phyloP scores from a whole-genome alignment of 2,888 invertebrate species.

The Torymus auratus region DNA sequence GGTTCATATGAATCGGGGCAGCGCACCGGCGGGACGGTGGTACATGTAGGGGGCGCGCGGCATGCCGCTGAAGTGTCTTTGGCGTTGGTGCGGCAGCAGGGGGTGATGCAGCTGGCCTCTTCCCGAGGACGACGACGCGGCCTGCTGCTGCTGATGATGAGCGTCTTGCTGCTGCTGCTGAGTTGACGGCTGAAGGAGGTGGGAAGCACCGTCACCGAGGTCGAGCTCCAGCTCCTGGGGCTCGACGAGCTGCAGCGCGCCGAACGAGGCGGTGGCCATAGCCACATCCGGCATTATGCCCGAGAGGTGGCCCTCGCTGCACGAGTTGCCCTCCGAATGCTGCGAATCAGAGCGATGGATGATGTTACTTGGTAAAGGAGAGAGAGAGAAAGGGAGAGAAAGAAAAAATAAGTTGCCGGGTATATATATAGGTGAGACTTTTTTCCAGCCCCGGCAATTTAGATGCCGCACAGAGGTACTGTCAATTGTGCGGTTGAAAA shows the following conservation, averaged over 20 bases:
- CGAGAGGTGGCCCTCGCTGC: constrained; percentile 84
- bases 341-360: constrained; percentile 47
- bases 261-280: constrained; percentile 89
- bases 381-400: too few relatives aligned
- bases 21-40: constrained; percentile 72
- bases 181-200: constrained; percentile 76
- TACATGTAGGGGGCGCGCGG: constrained; percentile 73
- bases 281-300: constrained; percentile 95
- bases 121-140: constrained; percentile 72
- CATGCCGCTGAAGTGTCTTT: constrained; percentile 72
- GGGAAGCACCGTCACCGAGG: constrained; percentile 90
- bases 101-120: constrained; percentile 71
- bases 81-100: constrained; percentile 71
- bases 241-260: constrained; percentile 82
- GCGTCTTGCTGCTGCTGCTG: constrained; percentile 59
- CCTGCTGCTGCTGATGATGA: constrained; percentile 66
- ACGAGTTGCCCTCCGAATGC: constrained; percentile 79
- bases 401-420: too few relatives aligned
- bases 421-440: too few relatives aligned
- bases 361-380: too few relatives aligned
- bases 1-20: constrained; percentile 73
- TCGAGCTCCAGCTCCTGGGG: constrained; percentile 86
- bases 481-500: too few relatives aligned
- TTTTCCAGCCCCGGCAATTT: too few relatives aligned
- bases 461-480: too few relatives aligned